These are phyloP conservation scores for Sparidentex hasta DNA, from an alignment of 2,797 vertebrate genomes.

Conservation along the genomic window DNA sequence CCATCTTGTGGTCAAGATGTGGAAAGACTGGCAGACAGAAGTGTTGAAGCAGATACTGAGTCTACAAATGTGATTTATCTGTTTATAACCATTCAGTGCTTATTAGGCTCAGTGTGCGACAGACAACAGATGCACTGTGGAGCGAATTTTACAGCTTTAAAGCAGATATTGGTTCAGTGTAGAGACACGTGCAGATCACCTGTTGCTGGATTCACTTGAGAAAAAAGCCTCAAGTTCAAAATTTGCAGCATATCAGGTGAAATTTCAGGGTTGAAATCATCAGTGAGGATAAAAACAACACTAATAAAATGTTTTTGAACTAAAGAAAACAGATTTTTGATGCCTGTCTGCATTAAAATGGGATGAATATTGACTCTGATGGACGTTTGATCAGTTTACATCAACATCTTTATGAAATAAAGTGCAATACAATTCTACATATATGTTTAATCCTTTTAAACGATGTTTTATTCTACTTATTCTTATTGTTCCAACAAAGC, in stretches of 20 bases:
- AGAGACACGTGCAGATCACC: neutral
- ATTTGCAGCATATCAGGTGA: neutral
- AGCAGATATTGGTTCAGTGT: neutral
- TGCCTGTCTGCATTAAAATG: neutral
- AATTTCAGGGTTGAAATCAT: neutral
- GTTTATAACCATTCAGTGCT: neutral
- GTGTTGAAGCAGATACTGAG: neutral
- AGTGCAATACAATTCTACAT: neutral
- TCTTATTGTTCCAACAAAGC: neutral
- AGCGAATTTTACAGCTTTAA: neutral
- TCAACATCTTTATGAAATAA: neutral
- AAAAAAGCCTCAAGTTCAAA: neutral
- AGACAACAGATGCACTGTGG: neutral
- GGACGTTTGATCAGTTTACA: neutral
- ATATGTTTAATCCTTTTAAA: neutral
- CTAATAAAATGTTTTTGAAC: neutral
- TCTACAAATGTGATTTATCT: neutral
- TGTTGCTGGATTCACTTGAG: neutral
- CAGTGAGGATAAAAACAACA: neutral
- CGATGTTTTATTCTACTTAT: neutral
- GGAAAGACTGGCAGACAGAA: slow-evolving; percentile 8
- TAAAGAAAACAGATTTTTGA: neutral
- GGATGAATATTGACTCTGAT: neutral
- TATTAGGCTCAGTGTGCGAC: neutral
- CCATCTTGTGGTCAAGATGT: slow-evolving; percentile 70